These are phyloP conservation scores for Patella ulyssiponensis DNA, from an alignment of 2,888 invertebrate species.

Conservation along the genomic window DNA sequence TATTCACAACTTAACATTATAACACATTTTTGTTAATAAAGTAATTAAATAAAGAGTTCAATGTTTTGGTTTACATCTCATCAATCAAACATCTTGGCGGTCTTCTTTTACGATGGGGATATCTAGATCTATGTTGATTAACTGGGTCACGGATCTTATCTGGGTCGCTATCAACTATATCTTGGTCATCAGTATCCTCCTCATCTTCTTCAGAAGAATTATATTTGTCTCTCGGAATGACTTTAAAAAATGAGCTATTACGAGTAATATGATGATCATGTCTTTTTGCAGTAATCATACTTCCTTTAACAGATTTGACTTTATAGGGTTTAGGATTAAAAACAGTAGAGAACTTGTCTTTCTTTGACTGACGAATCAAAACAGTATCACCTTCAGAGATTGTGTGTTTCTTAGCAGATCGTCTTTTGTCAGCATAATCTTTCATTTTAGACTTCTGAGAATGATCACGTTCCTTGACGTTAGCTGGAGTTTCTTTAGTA, in stretches of 20 bases:
- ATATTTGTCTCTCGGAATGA: neutral
- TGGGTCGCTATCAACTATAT: neutral
- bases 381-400: conserved; percentile 12
- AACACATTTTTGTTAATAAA: too few species aligned
- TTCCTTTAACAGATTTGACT: conserved; percentile 7
- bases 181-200: neutral
- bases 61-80: neutral
- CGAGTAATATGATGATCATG: conserved; percentile 5
- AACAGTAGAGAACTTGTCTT: neutral
- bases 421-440: conserved; percentile 20
- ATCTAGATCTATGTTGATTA: neutral
- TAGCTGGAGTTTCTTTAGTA: neutral
- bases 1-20: too few species aligned
- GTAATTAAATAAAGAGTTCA: too few species aligned
- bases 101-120: neutral
- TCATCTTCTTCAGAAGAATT: neutral
- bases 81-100: neutral
- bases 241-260: conserved; percentile 1
- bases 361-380: neutral
- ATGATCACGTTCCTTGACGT: conserved; percentile 19
- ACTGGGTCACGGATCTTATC: neutral
- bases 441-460: conserved; percentile 20
- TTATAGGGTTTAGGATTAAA: conserved; percentile 16
- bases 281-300: conserved; percentile 1
- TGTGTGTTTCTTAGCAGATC: conserved; percentile 2